Percentiles rank a stretch among this genome's conserved stretches.
Conservation (phyloP, 2,797 vertebrate genomes). For the Valencia hispanica region DNA sequence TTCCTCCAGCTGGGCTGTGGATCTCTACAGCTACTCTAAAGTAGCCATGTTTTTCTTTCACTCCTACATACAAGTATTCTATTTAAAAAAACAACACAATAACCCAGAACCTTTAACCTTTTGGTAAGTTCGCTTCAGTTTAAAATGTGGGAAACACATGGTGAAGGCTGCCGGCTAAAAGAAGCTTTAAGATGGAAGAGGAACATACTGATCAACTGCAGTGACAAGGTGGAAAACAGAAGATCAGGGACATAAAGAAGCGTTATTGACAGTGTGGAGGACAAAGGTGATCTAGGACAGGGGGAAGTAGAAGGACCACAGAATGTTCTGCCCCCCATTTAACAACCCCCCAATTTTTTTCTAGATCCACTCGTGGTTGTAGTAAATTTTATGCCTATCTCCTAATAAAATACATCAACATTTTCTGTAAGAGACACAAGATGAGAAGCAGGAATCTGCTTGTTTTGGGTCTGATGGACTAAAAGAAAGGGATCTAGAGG, state of each 20-base stretch:
- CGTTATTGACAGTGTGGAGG: neutral
- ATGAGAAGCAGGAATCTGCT: conserved; percentile 9
- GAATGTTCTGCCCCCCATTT: neutral
- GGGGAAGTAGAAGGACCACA: neutral
- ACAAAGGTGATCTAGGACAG: neutral
- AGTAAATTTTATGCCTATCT: no score
- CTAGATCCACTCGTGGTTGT: neutral
- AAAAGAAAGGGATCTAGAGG: neutral
- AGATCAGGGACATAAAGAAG: neutral
- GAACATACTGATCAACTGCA: neutral
- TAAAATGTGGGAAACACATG: neutral
- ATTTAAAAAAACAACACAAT: neutral
- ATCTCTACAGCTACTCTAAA: neutral
- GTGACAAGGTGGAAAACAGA: neutral
- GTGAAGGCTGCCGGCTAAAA: neutral
- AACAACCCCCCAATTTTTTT: neutral
- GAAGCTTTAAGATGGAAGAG: neutral
- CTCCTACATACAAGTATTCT: neutral
- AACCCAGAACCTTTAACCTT: neutral
- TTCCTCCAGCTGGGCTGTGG: no score
- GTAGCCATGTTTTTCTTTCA: neutral
- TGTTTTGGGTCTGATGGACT: conserved; percentile 19
- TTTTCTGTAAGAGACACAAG: no score
- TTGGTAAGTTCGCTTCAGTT: neutral
- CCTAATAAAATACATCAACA: no score